A percentile compares a stretch with the other conserved stretches of the same genome.
Evolutionary conservation across 2,113 vertebrate genomes (phyloP).

Genomic region (Chaetorhynchus papuensis): DNA sequence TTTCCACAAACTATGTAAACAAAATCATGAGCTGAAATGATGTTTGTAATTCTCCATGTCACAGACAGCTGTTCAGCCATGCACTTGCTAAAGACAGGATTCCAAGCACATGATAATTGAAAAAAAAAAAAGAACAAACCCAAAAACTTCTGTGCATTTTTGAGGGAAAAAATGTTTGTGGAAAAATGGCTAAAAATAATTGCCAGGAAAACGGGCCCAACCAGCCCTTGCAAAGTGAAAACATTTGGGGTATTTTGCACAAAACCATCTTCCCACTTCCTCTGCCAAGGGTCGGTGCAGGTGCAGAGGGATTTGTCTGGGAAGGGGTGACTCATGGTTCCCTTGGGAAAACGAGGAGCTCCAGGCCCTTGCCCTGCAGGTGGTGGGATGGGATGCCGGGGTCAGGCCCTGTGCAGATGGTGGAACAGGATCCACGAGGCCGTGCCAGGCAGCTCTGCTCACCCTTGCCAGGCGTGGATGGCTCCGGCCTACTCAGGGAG

Average conservation of each 20-base stretch:
- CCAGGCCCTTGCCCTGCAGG: background rate
- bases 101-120: background rate
- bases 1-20: slow-evolving; percentile 35
- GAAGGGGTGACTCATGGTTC: background rate
- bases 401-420: background rate
- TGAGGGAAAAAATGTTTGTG: background rate
- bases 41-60: slow-evolving; percentile 37
- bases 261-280: background rate
- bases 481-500: background rate
- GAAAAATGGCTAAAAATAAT: slow-evolving; percentile 41
- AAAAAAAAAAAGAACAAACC: background rate
- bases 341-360: background rate
- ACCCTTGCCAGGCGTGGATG: background rate
- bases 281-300: background rate
- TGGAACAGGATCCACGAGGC: background rate
- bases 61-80: slow-evolving; percentile 22
- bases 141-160: background rate
- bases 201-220: background rate
- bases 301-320: background rate
- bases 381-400: rapidly evolving
- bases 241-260: background rate
- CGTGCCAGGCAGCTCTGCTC: background rate
- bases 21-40: slow-evolving; percentile 5
- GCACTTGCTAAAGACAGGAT: slow-evolving; percentile 40
- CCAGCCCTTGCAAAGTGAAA: slow-evolving; percentile 14